Evolutionary conservation across 2,888 invertebrate species (phyloP).

Genomic region (Agrochola lychnidis): DNA sequence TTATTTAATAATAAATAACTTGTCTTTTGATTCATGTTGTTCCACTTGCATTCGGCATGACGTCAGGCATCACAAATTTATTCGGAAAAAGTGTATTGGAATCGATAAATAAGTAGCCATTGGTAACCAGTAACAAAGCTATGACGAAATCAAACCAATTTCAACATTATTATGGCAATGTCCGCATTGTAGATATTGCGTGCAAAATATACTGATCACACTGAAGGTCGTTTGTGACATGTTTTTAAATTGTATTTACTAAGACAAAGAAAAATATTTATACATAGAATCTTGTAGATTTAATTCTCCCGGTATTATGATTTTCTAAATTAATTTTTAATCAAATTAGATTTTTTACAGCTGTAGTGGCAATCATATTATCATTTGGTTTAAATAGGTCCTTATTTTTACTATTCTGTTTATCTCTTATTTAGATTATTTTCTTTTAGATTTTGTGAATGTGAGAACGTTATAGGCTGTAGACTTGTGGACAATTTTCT

Average conservation of each 20-base stretch:
- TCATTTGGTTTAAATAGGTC: no score
- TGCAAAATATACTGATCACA: slow-evolving; percentile 37
- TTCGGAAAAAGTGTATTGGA: background rate
- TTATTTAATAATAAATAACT: background rate
- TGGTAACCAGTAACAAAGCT: background rate
- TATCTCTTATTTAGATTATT: no score
- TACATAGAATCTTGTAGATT: background rate
- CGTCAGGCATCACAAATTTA: background rate
- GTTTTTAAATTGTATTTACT: background rate
- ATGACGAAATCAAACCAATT: slow-evolving; percentile 23
- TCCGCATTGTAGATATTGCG: slow-evolving; percentile 32
- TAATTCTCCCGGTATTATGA: background rate
- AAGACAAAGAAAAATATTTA: slow-evolving; percentile 12
- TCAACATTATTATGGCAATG: slow-evolving; percentile 26
- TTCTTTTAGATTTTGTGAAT: no score
- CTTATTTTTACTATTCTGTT: no score
- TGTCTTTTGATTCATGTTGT: background rate
- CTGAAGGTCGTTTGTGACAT: slow-evolving; percentile 13
- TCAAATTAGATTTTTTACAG: no score
- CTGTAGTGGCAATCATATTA: no score
- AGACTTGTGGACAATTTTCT: no score
- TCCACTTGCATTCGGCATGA: background rate
- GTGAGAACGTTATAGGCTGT: no score
- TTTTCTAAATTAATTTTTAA: no score
- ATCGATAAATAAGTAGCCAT: background rate